Evolutionary conservation across 2,888 invertebrate genomes (phyloP).

Genomic region (Mylabris sibirica): DNA sequence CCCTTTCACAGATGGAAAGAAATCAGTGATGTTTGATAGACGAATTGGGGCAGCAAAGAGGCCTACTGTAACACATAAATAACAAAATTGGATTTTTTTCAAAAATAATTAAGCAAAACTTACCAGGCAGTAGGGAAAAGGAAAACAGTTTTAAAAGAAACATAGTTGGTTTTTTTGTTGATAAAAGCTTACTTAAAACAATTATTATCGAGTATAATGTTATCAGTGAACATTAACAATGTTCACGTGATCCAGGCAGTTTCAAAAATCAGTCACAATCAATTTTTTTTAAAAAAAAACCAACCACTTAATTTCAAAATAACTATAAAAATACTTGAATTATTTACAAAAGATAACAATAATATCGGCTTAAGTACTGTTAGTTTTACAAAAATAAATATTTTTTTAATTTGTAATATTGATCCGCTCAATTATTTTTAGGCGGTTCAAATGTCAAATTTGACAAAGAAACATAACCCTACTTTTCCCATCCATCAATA

Average conservation of each 20-base stretch:
- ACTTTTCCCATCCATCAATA: neutral
- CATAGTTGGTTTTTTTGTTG: neutral
- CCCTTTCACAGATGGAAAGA: constrained; percentile 62
- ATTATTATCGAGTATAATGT: neutral
- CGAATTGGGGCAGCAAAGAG: neutral
- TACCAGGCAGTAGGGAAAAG: neutral
- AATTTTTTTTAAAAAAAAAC: neutral
- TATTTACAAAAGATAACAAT: neutral
- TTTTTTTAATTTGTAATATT: too few species aligned
- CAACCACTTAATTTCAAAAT: neutral
- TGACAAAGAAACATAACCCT: neutral
- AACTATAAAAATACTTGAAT: too few species aligned
- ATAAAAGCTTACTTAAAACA: neutral
- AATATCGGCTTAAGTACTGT: neutral
- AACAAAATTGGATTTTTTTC: neutral
- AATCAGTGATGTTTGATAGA: constrained; percentile 50
- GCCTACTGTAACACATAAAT: constrained; percentile 19
- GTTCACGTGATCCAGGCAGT: neutral
- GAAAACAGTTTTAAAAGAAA: neutral
- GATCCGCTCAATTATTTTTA: neutral
- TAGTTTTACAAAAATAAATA: too few species aligned
- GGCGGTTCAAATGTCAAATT: neutral
- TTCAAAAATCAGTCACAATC: neutral
- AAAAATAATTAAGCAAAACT: neutral
- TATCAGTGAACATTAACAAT: neutral